These are phyloP conservation scores for Anoplopoma fimbria DNA, from an alignment of 2,113 vertebrate species.

Conservation along the genomic window DNA sequence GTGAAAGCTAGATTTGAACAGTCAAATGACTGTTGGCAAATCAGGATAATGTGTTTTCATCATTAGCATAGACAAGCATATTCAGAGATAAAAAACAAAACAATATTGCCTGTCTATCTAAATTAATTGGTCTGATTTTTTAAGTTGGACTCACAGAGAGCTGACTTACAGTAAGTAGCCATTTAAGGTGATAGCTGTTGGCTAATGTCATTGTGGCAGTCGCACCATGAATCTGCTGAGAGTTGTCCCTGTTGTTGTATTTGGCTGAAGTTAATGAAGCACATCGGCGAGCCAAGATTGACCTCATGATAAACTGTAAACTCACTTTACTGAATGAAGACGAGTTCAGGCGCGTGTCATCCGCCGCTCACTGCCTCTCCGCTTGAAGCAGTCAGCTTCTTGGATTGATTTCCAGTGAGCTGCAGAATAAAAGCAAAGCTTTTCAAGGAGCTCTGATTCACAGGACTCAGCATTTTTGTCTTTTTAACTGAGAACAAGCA, in stretches of 20 bases:
- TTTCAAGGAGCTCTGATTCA: conserved; percentile 63
- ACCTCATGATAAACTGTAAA: conserved; percentile 14
- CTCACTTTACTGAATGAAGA: conserved; percentile 39
- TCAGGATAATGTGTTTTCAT: conserved; percentile 51
- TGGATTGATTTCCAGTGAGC: conserved; percentile 65
- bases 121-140: conserved; percentile 46
- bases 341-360: conserved; percentile 13
- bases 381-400: conserved; percentile 50
- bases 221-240: conserved; percentile 36
- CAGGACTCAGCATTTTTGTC: conserved; percentile 50
- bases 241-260: conserved; percentile 8
- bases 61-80: conserved; percentile 59
- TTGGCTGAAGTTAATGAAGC: conserved; percentile 14
- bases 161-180: conserved; percentile 34
- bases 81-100: conserved; percentile 5
- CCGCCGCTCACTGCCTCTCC: conserved; percentile 9
- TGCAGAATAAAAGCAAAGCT: conserved; percentile 32
- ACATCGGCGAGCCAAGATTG: not conserved
- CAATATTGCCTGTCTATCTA: conserved; percentile 7
- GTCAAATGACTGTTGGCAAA: conserved; percentile 13
- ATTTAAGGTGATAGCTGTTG: conserved; percentile 57
- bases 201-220: conserved; percentile 19
- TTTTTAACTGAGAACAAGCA: conserved; percentile 56
- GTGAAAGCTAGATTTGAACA: conserved; percentile 34
- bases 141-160: conserved; percentile 41